These are phyloP conservation scores for Cantharis lateralis DNA, from an alignment of 2,888 invertebrate species.

Conservation along the genomic window DNA sequence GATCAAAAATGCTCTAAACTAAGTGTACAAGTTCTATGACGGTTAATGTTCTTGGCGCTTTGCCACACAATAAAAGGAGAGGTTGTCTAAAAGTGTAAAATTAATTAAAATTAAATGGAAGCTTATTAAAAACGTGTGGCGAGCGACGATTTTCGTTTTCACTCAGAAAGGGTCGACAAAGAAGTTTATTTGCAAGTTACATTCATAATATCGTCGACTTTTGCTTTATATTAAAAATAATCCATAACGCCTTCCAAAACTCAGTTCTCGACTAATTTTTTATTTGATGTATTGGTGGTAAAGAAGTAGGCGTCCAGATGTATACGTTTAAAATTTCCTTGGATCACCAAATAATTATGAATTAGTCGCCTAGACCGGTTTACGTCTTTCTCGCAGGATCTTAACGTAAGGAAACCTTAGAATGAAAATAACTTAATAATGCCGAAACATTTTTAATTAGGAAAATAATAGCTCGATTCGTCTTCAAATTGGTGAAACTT, in stretches of 20 bases:
- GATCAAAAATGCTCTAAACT: slow-evolving; percentile 2
- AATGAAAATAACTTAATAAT: too few relatives aligned
- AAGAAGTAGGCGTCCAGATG: too few relatives aligned
- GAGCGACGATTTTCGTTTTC: neutral
- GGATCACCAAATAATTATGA: too few relatives aligned
- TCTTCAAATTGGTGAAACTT: too few relatives aligned
- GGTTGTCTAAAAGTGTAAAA: neutral
- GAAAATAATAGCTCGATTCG: too few relatives aligned
- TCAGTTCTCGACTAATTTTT: neutral
- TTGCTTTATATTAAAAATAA: neutral
- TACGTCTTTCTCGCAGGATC: too few relatives aligned
- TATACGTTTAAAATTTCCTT: too few relatives aligned
- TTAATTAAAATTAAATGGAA: slow-evolving; percentile 1
- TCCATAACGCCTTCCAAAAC: neutral
- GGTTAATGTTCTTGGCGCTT: slow-evolving; percentile 7
- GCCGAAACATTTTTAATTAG: too few relatives aligned
- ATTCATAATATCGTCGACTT: neutral
- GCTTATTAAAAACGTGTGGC: neutral
- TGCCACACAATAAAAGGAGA: slow-evolving; percentile 8
- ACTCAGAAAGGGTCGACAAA: neutral
- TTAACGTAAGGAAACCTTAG: too few relatives aligned
- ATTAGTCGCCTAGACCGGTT: too few relatives aligned
- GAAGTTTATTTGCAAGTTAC: neutral
- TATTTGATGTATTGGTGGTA: too few relatives aligned
- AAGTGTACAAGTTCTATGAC: slow-evolving; percentile 2